A percentile compares a stretch with the other conserved stretches of the same genome.
Conservation (phyloP, 2,113 vertebrate species). For the Apodemus speciosus region DNA sequence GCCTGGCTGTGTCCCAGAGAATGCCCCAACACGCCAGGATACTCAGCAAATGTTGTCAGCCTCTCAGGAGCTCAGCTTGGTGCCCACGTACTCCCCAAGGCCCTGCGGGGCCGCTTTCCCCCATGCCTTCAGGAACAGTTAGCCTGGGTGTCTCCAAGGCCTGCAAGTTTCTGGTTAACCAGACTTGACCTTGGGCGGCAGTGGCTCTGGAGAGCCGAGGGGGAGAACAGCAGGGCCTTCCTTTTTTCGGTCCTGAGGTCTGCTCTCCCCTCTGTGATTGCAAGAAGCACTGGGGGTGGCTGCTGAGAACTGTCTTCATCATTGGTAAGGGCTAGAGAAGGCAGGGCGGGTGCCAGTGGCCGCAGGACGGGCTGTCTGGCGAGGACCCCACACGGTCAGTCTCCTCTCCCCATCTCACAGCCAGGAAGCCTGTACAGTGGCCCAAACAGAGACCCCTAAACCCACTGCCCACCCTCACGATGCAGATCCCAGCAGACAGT, state of each 20-base stretch:
- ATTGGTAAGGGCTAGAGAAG: not conserved
- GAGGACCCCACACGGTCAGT: too few species aligned
- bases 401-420: not conserved
- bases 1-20: not conserved
- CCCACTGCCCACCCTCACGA: not conserved
- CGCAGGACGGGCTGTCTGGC: not conserved
- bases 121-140: not conserved
- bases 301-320: not conserved
- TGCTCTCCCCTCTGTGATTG: not conserved
- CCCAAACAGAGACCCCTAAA: not conserved
- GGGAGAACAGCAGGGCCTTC: not conserved
- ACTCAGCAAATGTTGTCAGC: not conserved
- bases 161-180: not conserved
- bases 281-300: not conserved
- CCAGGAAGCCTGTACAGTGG: not conserved
- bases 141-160: not conserved
- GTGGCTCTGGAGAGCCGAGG: not conserved
- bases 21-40: not conserved
- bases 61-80: not conserved
- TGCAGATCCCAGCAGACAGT: not conserved
- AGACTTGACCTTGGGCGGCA: not conserved
- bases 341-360: not conserved
- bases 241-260: not conserved
- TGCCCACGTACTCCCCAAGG: not conserved
- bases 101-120: not conserved